These are phyloP conservation scores for Tragelaphus oryx DNA, from an alignment of 2,797 vertebrate genomes.

Conservation along the genomic window DNA sequence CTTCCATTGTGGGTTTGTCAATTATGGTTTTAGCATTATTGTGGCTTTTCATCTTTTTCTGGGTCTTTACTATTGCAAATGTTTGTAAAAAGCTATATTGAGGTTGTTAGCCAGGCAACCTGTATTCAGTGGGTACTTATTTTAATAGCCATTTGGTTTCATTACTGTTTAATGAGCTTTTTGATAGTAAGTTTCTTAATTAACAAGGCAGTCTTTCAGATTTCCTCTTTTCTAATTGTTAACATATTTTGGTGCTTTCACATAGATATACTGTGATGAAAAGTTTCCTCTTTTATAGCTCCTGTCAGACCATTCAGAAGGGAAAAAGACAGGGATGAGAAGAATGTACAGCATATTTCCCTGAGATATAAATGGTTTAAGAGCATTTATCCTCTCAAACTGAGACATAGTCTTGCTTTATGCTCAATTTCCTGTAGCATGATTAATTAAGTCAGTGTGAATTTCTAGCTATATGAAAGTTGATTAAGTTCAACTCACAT, in stretches of 20 bases:
- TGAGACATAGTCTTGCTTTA: conserved; percentile 71
- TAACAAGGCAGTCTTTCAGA: conserved; percentile 81
- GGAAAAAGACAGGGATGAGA: neutral
- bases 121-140: conserved; percentile 82
- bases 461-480: neutral
- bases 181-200: conserved; percentile 86
- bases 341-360: neutral
- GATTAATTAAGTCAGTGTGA: neutral
- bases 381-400: conserved; percentile 7
- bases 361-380: conserved; percentile 1
- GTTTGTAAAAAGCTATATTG: neutral
- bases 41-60: conserved; percentile 29
- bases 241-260: conserved; percentile 85
- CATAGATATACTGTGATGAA: conserved; percentile 77
- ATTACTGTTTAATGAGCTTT: conserved; percentile 90
- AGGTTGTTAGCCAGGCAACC: conserved; percentile 16
- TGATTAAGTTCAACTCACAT: neutral
- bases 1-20: neutral
- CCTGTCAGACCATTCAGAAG: conserved; percentile 31
- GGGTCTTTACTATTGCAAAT: neutral
- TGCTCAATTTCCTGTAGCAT: conserved; percentile 65
- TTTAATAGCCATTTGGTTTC: conserved; percentile 86
- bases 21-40: neutral
- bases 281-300: conserved; percentile 43
- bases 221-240: conserved; percentile 86